Evolutionary conservation across 1,140 invertebrate species (phyloP).

Genomic region (Lanistes nyassanus): DNA sequence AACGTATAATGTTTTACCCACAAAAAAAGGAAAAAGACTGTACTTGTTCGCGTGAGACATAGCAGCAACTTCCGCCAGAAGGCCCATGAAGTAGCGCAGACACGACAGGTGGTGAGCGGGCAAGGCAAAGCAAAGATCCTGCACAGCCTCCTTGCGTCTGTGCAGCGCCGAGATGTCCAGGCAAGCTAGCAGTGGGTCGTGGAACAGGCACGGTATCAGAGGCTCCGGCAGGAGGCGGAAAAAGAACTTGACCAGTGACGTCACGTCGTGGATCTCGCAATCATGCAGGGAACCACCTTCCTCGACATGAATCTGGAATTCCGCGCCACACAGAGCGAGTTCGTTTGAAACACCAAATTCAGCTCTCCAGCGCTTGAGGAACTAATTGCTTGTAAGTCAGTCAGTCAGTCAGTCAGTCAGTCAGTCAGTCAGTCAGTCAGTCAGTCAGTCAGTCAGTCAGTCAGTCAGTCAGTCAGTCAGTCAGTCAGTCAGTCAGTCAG

Average conservation of each 20-base stretch:
- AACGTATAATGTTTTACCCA: background rate
- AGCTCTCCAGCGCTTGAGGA: background rate
- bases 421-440: too few species aligned
- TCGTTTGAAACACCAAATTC: background rate
- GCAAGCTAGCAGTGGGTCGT: conserved; percentile 19
- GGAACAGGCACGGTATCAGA: conserved; percentile 17
- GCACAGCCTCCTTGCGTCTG: conserved; percentile 6
- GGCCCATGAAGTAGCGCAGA: conserved; percentile 23
- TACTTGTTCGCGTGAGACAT: background rate
- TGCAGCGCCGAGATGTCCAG: background rate
- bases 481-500: background rate
- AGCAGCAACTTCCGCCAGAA: conserved; percentile 1
- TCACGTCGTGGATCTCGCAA: conserved; percentile 12
- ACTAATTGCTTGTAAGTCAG: background rate
- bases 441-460: background rate
- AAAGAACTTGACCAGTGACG: conserved; percentile 17
- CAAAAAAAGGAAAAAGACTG: background rate
- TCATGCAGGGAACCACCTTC: background rate
- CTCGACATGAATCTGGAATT: background rate
- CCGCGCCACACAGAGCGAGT: background rate
- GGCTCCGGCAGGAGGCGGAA: conserved; percentile 24
- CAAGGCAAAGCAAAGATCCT: conserved; percentile 13
- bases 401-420: too few species aligned
- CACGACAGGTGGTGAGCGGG: conserved; percentile 21
- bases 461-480: too few species aligned